These are phyloP conservation scores for Microcebus lehilahytsara DNA, from an alignment of 2,113 vertebrate genomes.

Conservation along the genomic window DNA sequence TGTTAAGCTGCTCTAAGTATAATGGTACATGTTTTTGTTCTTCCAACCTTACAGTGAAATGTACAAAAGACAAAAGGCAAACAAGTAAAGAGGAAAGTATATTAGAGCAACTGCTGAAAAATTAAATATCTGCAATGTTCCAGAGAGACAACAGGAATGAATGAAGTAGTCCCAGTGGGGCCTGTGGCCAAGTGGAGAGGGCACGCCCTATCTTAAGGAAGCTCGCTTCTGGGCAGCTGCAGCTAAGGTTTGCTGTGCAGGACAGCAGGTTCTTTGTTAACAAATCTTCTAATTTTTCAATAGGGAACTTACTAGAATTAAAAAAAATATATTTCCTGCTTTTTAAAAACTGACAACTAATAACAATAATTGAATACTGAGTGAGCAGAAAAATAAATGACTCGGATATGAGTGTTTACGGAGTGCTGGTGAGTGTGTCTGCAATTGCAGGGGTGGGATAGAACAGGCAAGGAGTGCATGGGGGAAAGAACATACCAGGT, in stretches of 20 bases:
- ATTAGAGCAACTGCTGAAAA: background rate
- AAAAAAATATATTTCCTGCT: background rate
- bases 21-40: background rate
- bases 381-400: background rate
- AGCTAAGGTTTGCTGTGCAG: background rate
- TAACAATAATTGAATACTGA: background rate
- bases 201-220: background rate
- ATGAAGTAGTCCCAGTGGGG: background rate
- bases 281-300: background rate
- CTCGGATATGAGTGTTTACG: background rate
- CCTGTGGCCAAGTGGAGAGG: no score
- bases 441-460: no score
- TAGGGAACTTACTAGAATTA: background rate
- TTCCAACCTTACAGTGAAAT: background rate
- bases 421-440: background rate
- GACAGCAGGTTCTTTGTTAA: background rate
- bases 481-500: background rate
- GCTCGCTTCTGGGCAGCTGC: background rate
- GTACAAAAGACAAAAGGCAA: background rate
- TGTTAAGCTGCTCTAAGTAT: background rate
- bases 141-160: background rate
- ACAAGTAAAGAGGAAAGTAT: background rate
- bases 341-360: background rate
- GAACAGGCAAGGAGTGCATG: rapidly evolving
- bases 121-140: background rate